These are phyloP conservation scores for Myripristis murdjan DNA, from an alignment of 2,797 vertebrate species.

Conservation along the genomic window DNA sequence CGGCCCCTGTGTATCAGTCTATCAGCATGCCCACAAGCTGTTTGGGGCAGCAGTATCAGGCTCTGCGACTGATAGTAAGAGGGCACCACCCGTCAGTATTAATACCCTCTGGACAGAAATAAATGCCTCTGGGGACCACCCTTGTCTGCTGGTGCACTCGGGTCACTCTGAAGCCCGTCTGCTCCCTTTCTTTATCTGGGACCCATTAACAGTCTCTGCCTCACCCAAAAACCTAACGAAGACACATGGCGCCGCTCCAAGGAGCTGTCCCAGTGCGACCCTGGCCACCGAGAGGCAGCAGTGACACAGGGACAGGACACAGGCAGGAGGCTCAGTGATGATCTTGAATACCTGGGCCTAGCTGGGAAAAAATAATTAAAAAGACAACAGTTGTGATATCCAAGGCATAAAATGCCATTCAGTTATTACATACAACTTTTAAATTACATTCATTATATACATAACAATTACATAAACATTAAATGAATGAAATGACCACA, in stretches of 20 bases:
- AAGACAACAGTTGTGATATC: too few relatives aligned
- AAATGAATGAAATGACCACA: too few relatives aligned
- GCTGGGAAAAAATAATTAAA: too few relatives aligned
- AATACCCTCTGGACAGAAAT: slow-evolving; percentile 58
- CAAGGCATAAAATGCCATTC: too few relatives aligned
- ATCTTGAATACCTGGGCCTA: too few relatives aligned
- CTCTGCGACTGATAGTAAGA: slow-evolving; percentile 30
- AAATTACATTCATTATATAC: too few relatives aligned
- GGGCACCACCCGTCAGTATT: slow-evolving; percentile 47
- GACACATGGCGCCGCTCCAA: slow-evolving; percentile 8
- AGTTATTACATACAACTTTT: too few relatives aligned
- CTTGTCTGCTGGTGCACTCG: slow-evolving; percentile 4
- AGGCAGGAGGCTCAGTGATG: neutral
- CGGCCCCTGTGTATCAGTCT: slow-evolving; percentile 34
- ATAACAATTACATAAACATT: too few relatives aligned
- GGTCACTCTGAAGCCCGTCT: neutral
- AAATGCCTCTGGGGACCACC: slow-evolving; percentile 37
- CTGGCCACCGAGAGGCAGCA: neutral
- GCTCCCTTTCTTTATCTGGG: slow-evolving; percentile 49
- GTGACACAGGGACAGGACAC: neutral
- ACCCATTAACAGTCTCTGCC: slow-evolving; percentile 35
- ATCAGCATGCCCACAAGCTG: slow-evolving; percentile 23
- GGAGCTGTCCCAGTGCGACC: slow-evolving; percentile 53
- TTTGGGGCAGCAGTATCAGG: neutral
- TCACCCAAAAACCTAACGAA: slow-evolving; percentile 52